Evolutionary conservation across 1,140 invertebrate genomes (phyloP), one percentile per base, ranked within the genome.

Genomic region (Drosophila orena): DNA sequence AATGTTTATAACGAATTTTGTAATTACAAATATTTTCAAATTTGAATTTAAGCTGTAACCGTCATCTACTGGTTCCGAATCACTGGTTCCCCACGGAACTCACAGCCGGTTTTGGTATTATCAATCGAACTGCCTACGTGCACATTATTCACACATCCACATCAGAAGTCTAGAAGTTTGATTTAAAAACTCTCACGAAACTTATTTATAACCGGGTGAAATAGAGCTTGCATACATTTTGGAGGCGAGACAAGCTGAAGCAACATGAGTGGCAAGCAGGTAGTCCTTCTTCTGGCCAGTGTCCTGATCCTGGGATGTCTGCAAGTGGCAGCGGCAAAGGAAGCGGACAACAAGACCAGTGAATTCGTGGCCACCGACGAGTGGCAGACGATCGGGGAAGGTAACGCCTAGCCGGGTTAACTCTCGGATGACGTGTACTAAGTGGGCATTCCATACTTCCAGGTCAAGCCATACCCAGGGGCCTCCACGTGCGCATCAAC

Each of bases 401-500:
- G 95, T 95, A 91, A 69, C 30, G 20, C n/a, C 22, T 44, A 10
- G 12, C 6, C 37, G 27, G 15, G 5, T 24, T 7, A 50, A 10
- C 11, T 34, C 0, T 7, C 0, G n/a, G 37, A 77, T 66, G 58
- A 88, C 77, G 73, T 88, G 81, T 83, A 53, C 44, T 47, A 66
- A 84, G 40, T n/a, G 14, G 10, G n/a, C 12, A 17, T 24, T 12
- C 2, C 24, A 24, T 30, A 11, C 8, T 55, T 54, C 38, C 64
- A 96, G 96, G 95, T 59, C 95, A 96, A 92, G 92, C 93, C 34
- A 94, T 97, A 71, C 96, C 96, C 7, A 89, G 93, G 57, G 96
- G 96, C 5, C 89, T 97, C 2, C 96, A 97, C 92, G 93, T 97
- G 4, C 93, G 96, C 40, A 93, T 97, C 56, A 96, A 97, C 93